Evolutionary conservation across 2,113 vertebrate genomes (phyloP).

Genomic region (Passer montanus): DNA sequence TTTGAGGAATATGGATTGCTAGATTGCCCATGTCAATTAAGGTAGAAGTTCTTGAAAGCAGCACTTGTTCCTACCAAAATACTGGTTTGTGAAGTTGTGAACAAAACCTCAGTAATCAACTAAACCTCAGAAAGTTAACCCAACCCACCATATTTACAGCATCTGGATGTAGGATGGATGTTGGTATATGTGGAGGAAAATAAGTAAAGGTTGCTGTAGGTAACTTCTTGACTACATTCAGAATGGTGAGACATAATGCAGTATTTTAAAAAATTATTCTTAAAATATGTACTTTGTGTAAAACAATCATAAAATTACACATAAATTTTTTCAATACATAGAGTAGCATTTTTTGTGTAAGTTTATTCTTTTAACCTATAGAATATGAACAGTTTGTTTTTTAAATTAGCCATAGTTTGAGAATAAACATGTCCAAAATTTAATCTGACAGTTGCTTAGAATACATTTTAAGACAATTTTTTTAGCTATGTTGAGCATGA

Average conservation of each 20-base stretch:
- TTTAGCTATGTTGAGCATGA: not conserved
- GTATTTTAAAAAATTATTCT: not conserved
- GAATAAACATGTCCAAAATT: not conserved
- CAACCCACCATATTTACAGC: not conserved
- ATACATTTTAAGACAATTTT: not conserved
- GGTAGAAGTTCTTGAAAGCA: not conserved
- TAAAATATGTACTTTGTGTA: not conserved
- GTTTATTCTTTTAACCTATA: not conserved
- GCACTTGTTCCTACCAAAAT: not conserved
- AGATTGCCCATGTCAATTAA: not conserved
- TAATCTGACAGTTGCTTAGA: not conserved
- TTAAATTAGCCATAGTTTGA: not conserved
- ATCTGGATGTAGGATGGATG: not conserved
- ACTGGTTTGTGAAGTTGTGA: not conserved
- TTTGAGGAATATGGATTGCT: not conserved
- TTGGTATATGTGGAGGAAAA: not conserved
- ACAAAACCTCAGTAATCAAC: not conserved
- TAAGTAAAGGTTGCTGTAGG: not conserved
- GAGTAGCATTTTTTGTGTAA: not conserved
- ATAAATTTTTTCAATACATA: not conserved
- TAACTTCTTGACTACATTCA: not conserved
- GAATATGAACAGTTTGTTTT: not conserved
- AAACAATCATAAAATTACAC: not conserved
- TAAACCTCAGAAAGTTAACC: not conserved
- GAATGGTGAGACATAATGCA: not conserved